Evolutionary conservation across 2,797 vertebrate genomes (phyloP), one percentile per base, ranked within the genome.

Genomic region (Etheostoma perlongum): DNA sequence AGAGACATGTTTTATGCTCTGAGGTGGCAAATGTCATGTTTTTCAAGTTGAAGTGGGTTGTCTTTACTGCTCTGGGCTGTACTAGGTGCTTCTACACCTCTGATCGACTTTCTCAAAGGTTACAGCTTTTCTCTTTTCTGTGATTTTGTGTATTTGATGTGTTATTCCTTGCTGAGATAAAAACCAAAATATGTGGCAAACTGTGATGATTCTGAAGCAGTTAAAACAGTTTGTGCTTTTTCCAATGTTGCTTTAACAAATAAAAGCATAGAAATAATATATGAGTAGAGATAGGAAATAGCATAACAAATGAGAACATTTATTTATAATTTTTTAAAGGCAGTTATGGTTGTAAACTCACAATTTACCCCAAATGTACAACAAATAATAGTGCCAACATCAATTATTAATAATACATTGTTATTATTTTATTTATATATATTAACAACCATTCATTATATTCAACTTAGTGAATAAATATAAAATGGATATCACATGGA

Each of bases 31-130:
- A 93, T 93, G 92, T 91, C 92, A 92, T 91, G 91, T 94, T 90
- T 94, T 93, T 94, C 89, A 94, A 93, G 92, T 92, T 91, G 89
- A 92, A 93, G 90, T 93, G 91, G 91, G 92, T 90, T 92, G 91
- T 93, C 92, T 92, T 89, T 90, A 91, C 89, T 89, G 92, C 92
- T 92, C 84, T 92, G 91, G 88, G 92, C 93, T 92, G 90, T 92
- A 91, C 85, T 67, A 81, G 90, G 85, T 92, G 89, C 89, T 85
- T 90, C 88, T 91, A 70, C 87, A 91, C 91, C 92, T 93, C 90
- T 90, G 92, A 94, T 93, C 92, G 88, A 93, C 92, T 94, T 93
- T 91, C 92, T 93, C 87, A 93, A 94, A 94, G 91, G 93, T 94
- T 93, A 90, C 92, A 81, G 90, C 89, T 88, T 83, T 89, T 92